phyloP scores from a whole-genome alignment of 2,113 vertebrate genomes.

The Lophius piscatorius region DNA sequence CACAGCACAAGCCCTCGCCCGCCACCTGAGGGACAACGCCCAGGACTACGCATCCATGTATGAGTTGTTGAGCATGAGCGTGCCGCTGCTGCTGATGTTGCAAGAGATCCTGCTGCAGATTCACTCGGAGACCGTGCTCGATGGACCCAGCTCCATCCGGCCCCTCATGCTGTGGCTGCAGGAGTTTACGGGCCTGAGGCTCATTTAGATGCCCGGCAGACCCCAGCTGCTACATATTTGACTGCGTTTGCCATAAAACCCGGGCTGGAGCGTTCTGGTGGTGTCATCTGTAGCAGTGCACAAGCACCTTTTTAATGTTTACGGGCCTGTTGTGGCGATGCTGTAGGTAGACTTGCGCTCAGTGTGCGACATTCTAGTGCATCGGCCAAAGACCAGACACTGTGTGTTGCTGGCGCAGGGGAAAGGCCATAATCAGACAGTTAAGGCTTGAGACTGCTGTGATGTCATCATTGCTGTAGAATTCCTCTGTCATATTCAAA shows the following conservation, averaged over 20 bases:
- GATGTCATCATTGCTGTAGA: constrained; percentile 46
- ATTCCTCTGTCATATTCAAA: constrained; percentile 22
- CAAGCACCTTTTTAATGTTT: constrained; percentile 61
- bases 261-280: constrained; percentile 15
- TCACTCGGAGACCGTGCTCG: constrained; percentile 83
- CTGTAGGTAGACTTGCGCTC: constrained; percentile 20
- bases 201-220: constrained; percentile 49
- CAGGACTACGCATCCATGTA: constrained; percentile 89
- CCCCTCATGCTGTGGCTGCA: constrained; percentile 82
- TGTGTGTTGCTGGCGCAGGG: not conserved
- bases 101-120: constrained; percentile 88
- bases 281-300: constrained; percentile 39
- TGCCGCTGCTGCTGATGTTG: constrained; percentile 89
- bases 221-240: constrained; percentile 5
- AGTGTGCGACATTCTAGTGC: constrained; percentile 7
- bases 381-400: constrained; percentile 37
- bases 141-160: constrained; percentile 73
- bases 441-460: constrained; percentile 42
- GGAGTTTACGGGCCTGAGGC: constrained; percentile 74
- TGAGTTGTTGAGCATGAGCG: constrained; percentile 91
- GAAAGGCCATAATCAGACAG: constrained; percentile 18
- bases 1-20: constrained; percentile 73
- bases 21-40: constrained; percentile 90
- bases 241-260: constrained; percentile 50
- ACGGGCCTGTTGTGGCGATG: constrained; percentile 36